Conservation (phyloP, 1,140 invertebrate species). For the Lepidurus apus region DNA sequence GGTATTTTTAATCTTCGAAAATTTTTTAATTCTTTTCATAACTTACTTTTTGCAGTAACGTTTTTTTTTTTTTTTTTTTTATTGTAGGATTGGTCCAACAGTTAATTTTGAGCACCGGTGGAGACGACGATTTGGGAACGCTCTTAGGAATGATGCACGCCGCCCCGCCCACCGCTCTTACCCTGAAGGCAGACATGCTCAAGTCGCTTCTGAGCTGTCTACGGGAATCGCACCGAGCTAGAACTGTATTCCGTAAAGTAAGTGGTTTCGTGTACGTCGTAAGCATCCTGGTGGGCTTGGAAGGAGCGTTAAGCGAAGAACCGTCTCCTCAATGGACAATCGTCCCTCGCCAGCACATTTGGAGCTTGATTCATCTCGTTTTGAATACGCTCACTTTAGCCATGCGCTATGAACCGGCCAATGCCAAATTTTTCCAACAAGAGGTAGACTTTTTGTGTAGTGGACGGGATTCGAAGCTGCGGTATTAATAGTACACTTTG, state of each 20-base stretch:
- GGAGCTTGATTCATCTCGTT: conserved; percentile 75
- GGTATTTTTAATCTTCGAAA: too few species aligned
- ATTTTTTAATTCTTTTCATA: too few species aligned
- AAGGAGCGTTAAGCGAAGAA: conserved; percentile 63
- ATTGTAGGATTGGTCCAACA: conserved; percentile 67
- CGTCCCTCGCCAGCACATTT: conserved; percentile 52
- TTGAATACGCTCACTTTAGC: conserved; percentile 94
- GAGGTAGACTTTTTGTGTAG: conserved; percentile 60
- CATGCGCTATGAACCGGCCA: conserved; percentile 98
- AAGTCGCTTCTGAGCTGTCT: conserved; percentile 81
- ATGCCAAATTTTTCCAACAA: conserved; percentile 95
- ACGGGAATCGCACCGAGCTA: conserved; percentile 87
- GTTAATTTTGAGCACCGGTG: conserved; percentile 79
- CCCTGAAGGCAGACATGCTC: conserved; percentile 84
- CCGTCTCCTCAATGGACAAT: conserved; percentile 44
- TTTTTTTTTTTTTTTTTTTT: conserved; percentile 22
- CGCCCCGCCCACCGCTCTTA: conserved; percentile 66
- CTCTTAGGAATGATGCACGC: conserved; percentile 83
- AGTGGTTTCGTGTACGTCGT: conserved; percentile 97
- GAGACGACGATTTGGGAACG: conserved; percentile 92
- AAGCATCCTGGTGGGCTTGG: conserved; percentile 87
- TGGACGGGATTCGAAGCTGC: background rate
- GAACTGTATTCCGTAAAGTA: conserved; percentile 90
- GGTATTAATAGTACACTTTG: background rate
- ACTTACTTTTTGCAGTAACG: background rate